Evolutionary conservation across 64 coral and sea anemone species (phyloP).

Genomic region (Cladopsammia gracilis): DNA sequence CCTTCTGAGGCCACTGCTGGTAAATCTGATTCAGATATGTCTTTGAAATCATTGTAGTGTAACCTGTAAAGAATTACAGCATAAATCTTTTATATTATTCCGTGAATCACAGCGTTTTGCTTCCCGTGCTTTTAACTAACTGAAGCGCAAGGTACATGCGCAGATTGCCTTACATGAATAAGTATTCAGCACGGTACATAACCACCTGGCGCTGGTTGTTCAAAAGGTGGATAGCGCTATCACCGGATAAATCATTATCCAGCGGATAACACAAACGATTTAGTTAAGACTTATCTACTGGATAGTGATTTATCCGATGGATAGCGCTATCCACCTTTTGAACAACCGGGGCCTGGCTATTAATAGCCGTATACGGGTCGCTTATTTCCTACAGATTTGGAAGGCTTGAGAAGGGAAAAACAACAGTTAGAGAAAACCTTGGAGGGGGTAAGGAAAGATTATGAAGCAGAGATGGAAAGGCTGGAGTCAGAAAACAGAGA

Average conservation of each 20-base stretch:
- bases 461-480: slow-evolving; percentile 12
- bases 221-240: too few relatives aligned
- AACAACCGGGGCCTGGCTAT: background rate
- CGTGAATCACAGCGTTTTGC: background rate
- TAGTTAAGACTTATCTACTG: too few relatives aligned
- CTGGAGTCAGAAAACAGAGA: slow-evolving; percentile 16
- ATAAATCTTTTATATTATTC: background rate
- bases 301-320: too few relatives aligned
- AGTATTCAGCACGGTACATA: background rate
- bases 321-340: too few relatives aligned
- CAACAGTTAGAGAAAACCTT: slow-evolving; percentile 1
- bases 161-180: background rate
- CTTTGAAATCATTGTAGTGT: background rate
- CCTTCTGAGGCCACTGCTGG: slow-evolving; percentile 14
- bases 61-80: slow-evolving; percentile 13
- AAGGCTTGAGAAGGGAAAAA: background rate
- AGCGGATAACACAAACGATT: too few relatives aligned
- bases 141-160: background rate
- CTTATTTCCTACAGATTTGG: slow-evolving; percentile 14
- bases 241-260: too few relatives aligned
- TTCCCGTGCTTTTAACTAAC: background rate
- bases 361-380: background rate
- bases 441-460: slow-evolving; percentile 2
- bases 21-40: slow-evolving; percentile 21
- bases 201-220: too few relatives aligned